phyloP scores from a whole-genome alignment of 2,888 invertebrate genomes.

The Polydesmus complanatus region DNA sequence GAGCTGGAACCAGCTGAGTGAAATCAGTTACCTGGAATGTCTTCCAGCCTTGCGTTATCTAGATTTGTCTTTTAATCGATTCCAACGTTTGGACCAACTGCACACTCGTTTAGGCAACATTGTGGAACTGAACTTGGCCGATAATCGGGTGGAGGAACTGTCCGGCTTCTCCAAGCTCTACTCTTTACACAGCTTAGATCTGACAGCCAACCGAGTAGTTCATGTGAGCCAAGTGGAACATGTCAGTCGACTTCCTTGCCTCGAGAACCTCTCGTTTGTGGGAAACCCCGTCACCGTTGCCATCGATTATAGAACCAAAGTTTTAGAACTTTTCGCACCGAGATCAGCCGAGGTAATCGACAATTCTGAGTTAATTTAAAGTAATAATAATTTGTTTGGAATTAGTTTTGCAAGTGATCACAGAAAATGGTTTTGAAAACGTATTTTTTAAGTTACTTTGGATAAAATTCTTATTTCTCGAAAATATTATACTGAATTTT shows the following conservation, averaged over 20 bases:
- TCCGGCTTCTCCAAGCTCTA: slow-evolving; percentile 66
- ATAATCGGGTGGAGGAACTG: slow-evolving; percentile 61
- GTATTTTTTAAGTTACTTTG: too few species aligned
- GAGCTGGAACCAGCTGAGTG: slow-evolving; percentile 61
- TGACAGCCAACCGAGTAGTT: slow-evolving; percentile 69
- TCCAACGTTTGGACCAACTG: slow-evolving; percentile 55
- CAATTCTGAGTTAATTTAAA: too few species aligned
- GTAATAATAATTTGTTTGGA: too few species aligned
- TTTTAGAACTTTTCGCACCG: slow-evolving; percentile 63
- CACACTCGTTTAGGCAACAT: slow-evolving; percentile 79
- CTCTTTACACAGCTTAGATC: slow-evolving; percentile 68
- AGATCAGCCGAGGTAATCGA: slow-evolving; percentile 50
- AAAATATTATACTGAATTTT: not conserved
- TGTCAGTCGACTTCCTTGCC: slow-evolving; percentile 65
- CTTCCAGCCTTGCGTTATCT: slow-evolving; percentile 61
- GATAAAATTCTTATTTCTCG: not conserved
- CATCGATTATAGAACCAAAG: slow-evolving; percentile 79
- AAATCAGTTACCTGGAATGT: slow-evolving; percentile 58
- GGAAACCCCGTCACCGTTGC: slow-evolving; percentile 78
- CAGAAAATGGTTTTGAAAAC: too few species aligned
- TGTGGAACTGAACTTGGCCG: slow-evolving; percentile 65
- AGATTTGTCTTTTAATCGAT: slow-evolving; percentile 65
- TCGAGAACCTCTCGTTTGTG: slow-evolving; percentile 71
- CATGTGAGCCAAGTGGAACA: slow-evolving; percentile 66
- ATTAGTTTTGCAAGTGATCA: too few species aligned